phyloP scores from a whole-genome alignment of 2,113 vertebrate genomes.

The Vombatus ursinus region DNA sequence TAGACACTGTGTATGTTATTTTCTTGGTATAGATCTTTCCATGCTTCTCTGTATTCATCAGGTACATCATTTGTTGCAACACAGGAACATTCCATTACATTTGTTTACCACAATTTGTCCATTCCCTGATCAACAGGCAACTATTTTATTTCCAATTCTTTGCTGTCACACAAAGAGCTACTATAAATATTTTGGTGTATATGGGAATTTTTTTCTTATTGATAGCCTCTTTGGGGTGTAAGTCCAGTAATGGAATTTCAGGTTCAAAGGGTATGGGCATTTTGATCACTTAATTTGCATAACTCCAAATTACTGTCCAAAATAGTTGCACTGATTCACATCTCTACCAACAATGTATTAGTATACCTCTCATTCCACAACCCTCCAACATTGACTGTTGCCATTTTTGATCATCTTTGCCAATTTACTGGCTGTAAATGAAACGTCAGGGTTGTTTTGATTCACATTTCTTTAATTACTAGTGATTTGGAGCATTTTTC shows the following conservation, averaged over 20 bases:
- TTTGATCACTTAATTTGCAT: not conserved
- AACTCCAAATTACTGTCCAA: not conserved
- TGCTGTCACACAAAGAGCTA: not conserved
- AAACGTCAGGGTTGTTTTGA: not conserved
- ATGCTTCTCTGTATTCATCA: not conserved
- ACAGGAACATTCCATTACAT: not conserved
- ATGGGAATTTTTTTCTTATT: not conserved
- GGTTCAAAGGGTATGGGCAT: not conserved
- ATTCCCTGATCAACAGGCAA: not conserved
- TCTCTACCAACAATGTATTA: not conserved
- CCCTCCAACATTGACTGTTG: not conserved
- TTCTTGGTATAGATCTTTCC: not conserved
- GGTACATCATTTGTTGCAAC: not conserved
- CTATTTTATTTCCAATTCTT: not conserved
- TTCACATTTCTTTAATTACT: not conserved
- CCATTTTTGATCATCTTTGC: not conserved
- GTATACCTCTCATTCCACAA: not conserved
- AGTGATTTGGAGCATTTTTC: not conserved
- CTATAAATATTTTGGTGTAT: not conserved
- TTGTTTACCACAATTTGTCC: not conserved
- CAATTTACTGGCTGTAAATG: not conserved
- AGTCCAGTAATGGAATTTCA: not conserved
- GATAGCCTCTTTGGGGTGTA: not conserved
- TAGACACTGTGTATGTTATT: not conserved
- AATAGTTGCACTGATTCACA: not conserved